These are phyloP conservation scores for Coenonympha glycerion DNA, from an alignment of 2,888 invertebrate species.

Conservation along the genomic window DNA sequence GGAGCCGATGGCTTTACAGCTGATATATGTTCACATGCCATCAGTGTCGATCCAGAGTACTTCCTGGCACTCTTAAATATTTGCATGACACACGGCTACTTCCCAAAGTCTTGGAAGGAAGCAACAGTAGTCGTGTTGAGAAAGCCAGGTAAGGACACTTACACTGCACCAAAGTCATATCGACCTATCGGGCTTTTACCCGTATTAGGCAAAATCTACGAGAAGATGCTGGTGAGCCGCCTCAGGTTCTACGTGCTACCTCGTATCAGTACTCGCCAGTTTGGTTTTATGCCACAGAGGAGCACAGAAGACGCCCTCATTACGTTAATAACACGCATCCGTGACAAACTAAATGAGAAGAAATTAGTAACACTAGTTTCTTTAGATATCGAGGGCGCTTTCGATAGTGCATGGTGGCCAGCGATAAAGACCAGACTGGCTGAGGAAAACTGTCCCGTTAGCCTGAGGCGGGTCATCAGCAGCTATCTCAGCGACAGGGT, in stretches of 20 bases:
- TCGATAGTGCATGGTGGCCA: slow-evolving; percentile 28
- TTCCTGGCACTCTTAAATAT: slow-evolving; percentile 18
- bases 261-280: slow-evolving; percentile 16
- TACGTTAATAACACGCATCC: slow-evolving; percentile 7
- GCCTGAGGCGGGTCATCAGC: background rate
- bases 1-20: slow-evolving; percentile 19
- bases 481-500: slow-evolving; percentile 18
- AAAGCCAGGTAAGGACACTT: slow-evolving; percentile 15
- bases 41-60: background rate
- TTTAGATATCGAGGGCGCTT: slow-evolving; percentile 28
- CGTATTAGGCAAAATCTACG: slow-evolving; percentile 21
- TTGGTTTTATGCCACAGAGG: slow-evolving; percentile 24
- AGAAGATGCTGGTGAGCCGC: slow-evolving; percentile 19
- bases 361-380: slow-evolving; percentile 17
- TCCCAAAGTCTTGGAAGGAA: slow-evolving; percentile 21
- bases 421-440: slow-evolving; percentile 5
- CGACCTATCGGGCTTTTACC: slow-evolving; percentile 23
- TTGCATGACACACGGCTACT: slow-evolving; percentile 16
- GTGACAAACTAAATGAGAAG: background rate
- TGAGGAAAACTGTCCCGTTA: background rate
- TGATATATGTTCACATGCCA: slow-evolving; percentile 14
- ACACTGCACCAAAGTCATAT: slow-evolving; percentile 15
- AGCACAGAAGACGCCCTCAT: slow-evolving; percentile 23
- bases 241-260: slow-evolving; percentile 12
- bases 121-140: slow-evolving; percentile 14